Evolutionary conservation across 1,140 invertebrate species (phyloP), one percentile per base, ranked within the genome.

Genomic region (Himalopsyche phryganea): DNA sequence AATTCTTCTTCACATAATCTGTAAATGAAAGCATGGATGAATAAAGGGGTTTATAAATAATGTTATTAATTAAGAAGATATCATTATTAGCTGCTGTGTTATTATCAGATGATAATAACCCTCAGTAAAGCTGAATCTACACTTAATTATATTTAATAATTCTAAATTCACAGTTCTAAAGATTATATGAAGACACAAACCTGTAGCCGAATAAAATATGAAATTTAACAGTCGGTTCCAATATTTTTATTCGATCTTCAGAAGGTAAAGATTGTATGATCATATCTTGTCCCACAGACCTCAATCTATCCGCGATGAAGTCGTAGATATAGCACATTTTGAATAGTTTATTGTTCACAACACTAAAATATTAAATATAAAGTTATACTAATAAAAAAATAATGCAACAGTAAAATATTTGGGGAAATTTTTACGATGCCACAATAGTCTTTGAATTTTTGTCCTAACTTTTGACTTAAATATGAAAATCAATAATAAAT

Each of bases 181-280:
- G n/a, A n/a, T n/a, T n/a, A n/a, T n/a, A n/a, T 11, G 28, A 49
- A 15, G 18, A 4, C 13, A 32, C 6, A 38, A 14, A 52, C 56
- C 49, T 52, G 40, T 58, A 58, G 11, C 41, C 49, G 28, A 6
- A 60, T 4, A 60, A 13, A 19, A 51, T 33, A 49, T 60, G 50
- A 53, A 53, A 60, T 53, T 53, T 52, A 6, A 60, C 58, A 32
- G 47, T 60, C 2, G 58, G 58, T 49, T 60, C 58, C 17, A 46
- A 48, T 28, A 53, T 48, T 60, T 49, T 48, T 19, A 60, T 48
- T 28, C 32, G 48, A 32, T 60, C 35, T 6, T 38, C 6, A 23
- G 50, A 18, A 6, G 13, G 9, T 19, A 60, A 9, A 7, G 14
- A 15, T 49, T 60, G 58, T 40, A 60, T 49, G 5, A 52, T 38